Conservation (phyloP, 2,113 vertebrate species). For the Rhadina sibilatrix region DNA sequence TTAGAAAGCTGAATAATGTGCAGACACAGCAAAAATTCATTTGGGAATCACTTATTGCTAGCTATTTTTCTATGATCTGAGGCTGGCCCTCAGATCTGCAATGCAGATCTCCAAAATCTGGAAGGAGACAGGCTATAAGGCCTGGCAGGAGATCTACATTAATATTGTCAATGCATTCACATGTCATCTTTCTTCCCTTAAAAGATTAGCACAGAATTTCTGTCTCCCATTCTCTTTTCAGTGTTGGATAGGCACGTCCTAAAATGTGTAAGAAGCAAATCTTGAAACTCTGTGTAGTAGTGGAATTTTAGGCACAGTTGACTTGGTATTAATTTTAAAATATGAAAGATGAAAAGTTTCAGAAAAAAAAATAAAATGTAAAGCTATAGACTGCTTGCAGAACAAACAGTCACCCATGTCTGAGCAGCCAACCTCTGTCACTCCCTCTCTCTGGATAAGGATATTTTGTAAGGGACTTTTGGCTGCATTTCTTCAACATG, state of each 20-base stretch:
- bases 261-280: not conserved
- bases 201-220: not conserved
- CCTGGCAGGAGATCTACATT: not conserved
- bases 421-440: not conserved
- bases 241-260: not conserved
- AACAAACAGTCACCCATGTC: not conserved
- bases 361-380: not conserved
- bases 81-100: conserved; percentile 34
- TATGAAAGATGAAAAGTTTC: not conserved
- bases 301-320: not conserved
- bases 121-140: not conserved
- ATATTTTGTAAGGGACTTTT: not conserved
- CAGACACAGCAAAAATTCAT: conserved; percentile 49
- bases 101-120: conserved; percentile 31
- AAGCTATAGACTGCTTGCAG: not conserved
- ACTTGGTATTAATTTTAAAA: not conserved
- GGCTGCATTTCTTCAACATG: not conserved
- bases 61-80: conserved; percentile 1
- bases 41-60: conserved; percentile 33
- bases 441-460: not conserved
- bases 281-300: not conserved
- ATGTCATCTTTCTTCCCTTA: not conserved
- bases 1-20: conserved; percentile 26
- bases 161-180: not conserved
- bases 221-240: not conserved